phyloP scores from a whole-genome alignment of 2,113 vertebrate genomes.

The Micronycteris hirsuta region DNA sequence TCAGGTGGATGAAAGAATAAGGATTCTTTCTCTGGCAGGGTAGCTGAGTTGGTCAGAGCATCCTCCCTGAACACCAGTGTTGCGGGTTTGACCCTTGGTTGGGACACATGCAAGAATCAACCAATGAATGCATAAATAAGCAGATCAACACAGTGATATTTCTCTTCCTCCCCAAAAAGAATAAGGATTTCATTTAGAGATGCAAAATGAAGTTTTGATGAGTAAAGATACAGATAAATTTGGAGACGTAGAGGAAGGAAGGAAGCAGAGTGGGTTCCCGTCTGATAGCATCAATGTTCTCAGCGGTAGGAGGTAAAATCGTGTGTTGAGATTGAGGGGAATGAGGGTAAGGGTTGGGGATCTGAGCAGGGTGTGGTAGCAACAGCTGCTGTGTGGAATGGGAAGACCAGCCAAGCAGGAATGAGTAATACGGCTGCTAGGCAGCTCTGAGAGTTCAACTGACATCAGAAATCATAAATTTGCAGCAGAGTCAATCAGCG shows the following conservation, averaged over 20 bases:
- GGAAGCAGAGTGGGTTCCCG: background rate
- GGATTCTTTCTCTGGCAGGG: background rate
- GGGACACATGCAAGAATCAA: too few relatives aligned
- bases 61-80: too few relatives aligned
- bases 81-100: too few relatives aligned
- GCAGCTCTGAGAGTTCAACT: conserved; percentile 45
- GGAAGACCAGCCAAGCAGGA: conserved; percentile 38
- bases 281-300: background rate
- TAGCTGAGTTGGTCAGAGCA: too few relatives aligned
- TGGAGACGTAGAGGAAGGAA: background rate
- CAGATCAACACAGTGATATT: too few relatives aligned
- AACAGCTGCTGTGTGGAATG: conserved; percentile 55
- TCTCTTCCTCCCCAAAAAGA: background rate
- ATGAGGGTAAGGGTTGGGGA: background rate
- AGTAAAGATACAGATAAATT: background rate
- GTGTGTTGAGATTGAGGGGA: background rate
- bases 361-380: conserved; percentile 29
- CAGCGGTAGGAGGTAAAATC: background rate
- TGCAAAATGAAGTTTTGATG: background rate
- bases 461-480: conserved; percentile 63
- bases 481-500: conserved; percentile 61
- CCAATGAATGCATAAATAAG: too few relatives aligned
- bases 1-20: background rate
- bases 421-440: conserved; percentile 39
- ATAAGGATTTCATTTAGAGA: background rate